Conservation (phyloP, 2,888 invertebrate genomes). For the Aelia acuminata region DNA sequence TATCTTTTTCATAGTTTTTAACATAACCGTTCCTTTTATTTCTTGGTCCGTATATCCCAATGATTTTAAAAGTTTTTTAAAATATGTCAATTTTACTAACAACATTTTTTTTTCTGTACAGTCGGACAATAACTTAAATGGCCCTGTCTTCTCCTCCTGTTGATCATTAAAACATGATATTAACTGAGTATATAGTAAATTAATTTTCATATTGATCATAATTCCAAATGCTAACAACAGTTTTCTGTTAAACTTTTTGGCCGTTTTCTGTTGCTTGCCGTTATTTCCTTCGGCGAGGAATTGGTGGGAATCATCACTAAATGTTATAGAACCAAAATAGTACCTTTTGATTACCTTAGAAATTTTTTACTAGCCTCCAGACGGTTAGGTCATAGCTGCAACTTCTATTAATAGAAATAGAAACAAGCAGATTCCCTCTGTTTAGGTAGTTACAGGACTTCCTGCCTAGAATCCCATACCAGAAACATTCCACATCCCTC, state of each 20-base stretch:
- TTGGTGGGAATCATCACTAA: neutral
- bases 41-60: too few species aligned
- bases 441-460: slow-evolving; percentile 21
- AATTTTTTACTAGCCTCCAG: neutral
- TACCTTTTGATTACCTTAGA: slow-evolving; percentile 8
- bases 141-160: too few species aligned
- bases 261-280: neutral
- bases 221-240: neutral
- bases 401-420: slow-evolving; percentile 22
- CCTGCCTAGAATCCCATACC: neutral
- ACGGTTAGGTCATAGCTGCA: slow-evolving; percentile 28
- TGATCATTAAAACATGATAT: too few species aligned
- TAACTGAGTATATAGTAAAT: too few species aligned
- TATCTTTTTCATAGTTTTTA: too few species aligned
- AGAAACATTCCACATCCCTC: neutral
- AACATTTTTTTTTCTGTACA: too few species aligned
- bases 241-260: neutral
- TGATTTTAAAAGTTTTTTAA: too few species aligned
- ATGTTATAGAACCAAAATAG: neutral
- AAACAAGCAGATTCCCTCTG: slow-evolving; percentile 21
- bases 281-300: neutral
- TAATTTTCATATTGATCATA: too few species aligned
- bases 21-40: too few species aligned
- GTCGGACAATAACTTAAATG: too few species aligned
- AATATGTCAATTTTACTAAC: too few species aligned